A percentile compares a stretch with the other conserved stretches of the same genome.
phyloP scores from a whole-genome alignment of 2,113 vertebrate genomes.

The Neolamprologus kungweensis region DNA sequence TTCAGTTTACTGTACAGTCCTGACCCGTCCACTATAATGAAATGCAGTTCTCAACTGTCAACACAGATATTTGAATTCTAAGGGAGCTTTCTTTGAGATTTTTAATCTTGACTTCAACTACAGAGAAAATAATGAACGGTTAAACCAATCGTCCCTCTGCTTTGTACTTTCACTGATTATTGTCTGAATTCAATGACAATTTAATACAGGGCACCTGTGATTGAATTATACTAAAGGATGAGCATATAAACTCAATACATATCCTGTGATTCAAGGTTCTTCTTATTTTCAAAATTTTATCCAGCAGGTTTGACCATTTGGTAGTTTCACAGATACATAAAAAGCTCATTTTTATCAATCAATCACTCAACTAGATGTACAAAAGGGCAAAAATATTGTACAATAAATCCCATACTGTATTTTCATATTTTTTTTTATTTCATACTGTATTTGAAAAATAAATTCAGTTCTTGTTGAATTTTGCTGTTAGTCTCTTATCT shows the following conservation, averaged over 20 bases:
- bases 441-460: not conserved
- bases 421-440: not conserved
- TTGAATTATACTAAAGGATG: not conserved
- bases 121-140: not conserved
- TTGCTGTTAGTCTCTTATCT: not conserved
- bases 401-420: not conserved
- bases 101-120: not conserved
- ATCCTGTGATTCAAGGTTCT: not conserved
- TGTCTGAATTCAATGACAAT: not conserved
- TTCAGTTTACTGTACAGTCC: not conserved
- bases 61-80: not conserved
- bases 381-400: not conserved
- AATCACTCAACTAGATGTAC: not conserved
- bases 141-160: not conserved
- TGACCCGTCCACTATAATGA: not conserved
- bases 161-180: not conserved
- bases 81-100: not conserved
- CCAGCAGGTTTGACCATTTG: not conserved
- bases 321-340: not conserved
- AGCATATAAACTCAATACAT: not conserved
- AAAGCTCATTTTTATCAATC: not conserved
- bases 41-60: slow-evolving; percentile 1
- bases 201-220: not conserved
- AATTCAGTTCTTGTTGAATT: not conserved
- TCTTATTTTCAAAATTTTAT: not conserved